phyloP scores from a whole-genome alignment of 1,140 invertebrate genomes.

The Neodiprion fabricii region DNA sequence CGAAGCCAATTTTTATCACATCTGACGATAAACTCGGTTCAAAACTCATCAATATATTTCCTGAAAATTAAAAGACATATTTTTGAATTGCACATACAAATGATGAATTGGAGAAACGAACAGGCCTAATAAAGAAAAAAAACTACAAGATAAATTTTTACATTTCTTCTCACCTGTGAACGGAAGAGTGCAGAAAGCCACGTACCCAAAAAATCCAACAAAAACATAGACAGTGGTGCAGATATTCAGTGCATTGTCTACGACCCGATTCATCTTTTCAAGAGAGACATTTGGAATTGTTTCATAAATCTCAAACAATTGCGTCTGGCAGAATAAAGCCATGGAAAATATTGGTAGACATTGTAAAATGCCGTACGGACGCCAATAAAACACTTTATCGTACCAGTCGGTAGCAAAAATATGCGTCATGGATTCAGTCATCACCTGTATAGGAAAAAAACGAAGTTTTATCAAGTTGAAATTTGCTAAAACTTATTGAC shows the following conservation, averaged over 20 bases:
- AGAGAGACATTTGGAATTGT: slow-evolving; percentile 85
- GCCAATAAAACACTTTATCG: slow-evolving; percentile 82
- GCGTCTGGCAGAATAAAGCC: slow-evolving; percentile 95
- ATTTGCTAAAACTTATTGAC: neutral
- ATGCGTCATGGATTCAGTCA: slow-evolving; percentile 77
- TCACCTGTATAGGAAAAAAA: slow-evolving; percentile 65
- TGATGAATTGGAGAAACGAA: neutral
- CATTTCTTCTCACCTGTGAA: slow-evolving; percentile 66
- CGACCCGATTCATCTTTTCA: slow-evolving; percentile 87
- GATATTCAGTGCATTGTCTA: slow-evolving; percentile 88
- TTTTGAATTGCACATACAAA: slow-evolving; percentile 9
- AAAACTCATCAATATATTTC: slow-evolving; percentile 91
- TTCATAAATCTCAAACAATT: slow-evolving; percentile 96
- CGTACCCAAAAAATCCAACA: slow-evolving; percentile 94
- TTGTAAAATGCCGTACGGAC: slow-evolving; percentile 82
- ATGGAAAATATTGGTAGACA: slow-evolving; percentile 95
- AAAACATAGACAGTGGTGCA: slow-evolving; percentile 87
- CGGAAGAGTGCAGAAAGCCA: slow-evolving; percentile 84
- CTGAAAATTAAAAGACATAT: slow-evolving; percentile 60
- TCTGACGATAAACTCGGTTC: slow-evolving; percentile 80
- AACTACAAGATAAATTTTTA: slow-evolving; percentile 17
- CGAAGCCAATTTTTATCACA: slow-evolving; percentile 92
- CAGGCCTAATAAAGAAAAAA: neutral
- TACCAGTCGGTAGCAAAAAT: slow-evolving; percentile 78
- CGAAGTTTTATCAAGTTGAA: slow-evolving; percentile 26